phyloP scores from a whole-genome alignment of 1,140 invertebrate genomes.

The Helicoverpa zea region DNA sequence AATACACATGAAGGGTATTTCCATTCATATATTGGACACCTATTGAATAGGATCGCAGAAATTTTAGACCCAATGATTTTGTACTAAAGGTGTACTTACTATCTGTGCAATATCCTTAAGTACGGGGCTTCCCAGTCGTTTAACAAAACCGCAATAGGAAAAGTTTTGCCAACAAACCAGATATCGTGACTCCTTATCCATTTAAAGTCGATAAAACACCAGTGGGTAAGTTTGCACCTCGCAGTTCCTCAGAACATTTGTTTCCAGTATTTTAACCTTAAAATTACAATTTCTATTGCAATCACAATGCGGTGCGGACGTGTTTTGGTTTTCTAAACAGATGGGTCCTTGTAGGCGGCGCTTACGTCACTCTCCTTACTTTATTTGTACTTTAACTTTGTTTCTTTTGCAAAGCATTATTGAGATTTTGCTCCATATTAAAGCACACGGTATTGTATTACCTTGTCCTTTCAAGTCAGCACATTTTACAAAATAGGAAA shows the following conservation, averaged over 20 bases:
- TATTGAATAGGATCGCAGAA: no score
- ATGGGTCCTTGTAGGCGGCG: slow-evolving; percentile 14
- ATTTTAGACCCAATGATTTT: background rate
- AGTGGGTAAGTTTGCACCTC: slow-evolving; percentile 1
- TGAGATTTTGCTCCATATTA: background rate
- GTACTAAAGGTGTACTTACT: background rate
- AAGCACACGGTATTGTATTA: background rate
- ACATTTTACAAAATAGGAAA: background rate
- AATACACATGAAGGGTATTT: background rate
- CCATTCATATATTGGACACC: background rate
- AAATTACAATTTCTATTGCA: slow-evolving; percentile 44
- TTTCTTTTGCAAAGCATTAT: background rate
- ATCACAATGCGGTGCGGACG: slow-evolving; percentile 25
- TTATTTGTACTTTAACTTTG: background rate
- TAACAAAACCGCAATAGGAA: background rate
- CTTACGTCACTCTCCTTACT: slow-evolving; percentile 9
- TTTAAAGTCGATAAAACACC: background rate
- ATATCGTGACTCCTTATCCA: background rate
- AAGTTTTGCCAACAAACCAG: background rate
- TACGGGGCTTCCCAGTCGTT: background rate
- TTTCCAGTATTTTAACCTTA: slow-evolving; percentile 29
- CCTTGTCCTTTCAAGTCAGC: background rate
- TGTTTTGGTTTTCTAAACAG: slow-evolving; percentile 38
- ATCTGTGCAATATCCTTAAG: background rate
- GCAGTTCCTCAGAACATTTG: slow-evolving; percentile 24